A percentile compares a stretch with the other conserved stretches of the same genome.
Evolutionary conservation across 1,140 invertebrate genomes (phyloP).

Genomic region (Atopsyche davidsoni): DNA sequence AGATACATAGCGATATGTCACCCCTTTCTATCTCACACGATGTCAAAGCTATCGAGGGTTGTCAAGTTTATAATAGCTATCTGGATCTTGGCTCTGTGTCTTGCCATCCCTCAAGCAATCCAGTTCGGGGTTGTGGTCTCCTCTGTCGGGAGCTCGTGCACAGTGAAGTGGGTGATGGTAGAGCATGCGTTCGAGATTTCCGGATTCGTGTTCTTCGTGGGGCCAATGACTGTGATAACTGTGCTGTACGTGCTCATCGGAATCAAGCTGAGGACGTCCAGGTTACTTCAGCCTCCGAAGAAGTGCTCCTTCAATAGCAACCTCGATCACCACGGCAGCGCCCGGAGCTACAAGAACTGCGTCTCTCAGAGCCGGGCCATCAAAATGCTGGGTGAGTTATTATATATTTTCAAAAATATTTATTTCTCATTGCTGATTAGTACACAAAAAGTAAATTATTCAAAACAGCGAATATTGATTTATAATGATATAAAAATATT

Average conservation of each 20-base stretch:
- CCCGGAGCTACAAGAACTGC: conserved; percentile 46
- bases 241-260: conserved; percentile 67
- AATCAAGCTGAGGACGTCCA: conserved; percentile 53
- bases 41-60: conserved; percentile 70
- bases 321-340: conserved; percentile 35
- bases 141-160: conserved; percentile 48
- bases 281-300: conserved; percentile 40
- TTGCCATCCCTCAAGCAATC: conserved; percentile 75
- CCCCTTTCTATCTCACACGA: conserved; percentile 81
- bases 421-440: conserved; percentile 11
- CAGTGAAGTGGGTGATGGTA: conserved; percentile 48
- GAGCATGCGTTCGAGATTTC: conserved; percentile 65
- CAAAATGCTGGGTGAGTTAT: conserved; percentile 58
- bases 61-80: conserved; percentile 63
- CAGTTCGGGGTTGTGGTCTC: conserved; percentile 61
- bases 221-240: conserved; percentile 68
- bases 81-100: conserved; percentile 64
- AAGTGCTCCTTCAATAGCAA: conserved; percentile 38
- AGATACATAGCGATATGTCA: conserved; percentile 93
- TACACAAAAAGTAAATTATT: conserved; percentile 9
- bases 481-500: neutral
- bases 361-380: conserved; percentile 55
- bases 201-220: conserved; percentile 71
- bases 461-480: neutral
- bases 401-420: no score